Conservation (phyloP, 2,888 invertebrate genomes). For the Tenthredo distinguenda region DNA sequence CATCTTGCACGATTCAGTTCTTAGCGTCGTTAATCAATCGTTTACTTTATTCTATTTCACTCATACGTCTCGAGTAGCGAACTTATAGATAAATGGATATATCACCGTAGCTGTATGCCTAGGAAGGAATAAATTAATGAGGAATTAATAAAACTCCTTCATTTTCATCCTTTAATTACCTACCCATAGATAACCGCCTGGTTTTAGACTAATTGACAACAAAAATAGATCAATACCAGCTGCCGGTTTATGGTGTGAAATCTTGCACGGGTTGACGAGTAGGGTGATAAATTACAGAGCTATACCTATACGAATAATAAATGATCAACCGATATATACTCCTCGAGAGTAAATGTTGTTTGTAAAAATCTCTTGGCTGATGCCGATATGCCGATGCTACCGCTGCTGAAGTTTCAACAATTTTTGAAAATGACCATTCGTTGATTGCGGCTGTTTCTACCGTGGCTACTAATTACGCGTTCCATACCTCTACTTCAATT, state of each 20-base stretch:
- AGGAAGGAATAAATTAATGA: not conserved
- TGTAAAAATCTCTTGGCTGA: not conserved
- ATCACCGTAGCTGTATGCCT: not conserved
- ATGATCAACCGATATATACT: not conserved
- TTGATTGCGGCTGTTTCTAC: not conserved
- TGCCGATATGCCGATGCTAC: not conserved
- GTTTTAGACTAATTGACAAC: conserved; percentile 9
- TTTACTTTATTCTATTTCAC: conserved; percentile 22
- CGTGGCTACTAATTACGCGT: conserved; percentile 26
- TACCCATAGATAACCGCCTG: not conserved
- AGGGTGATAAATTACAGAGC: not conserved
- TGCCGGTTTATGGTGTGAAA: conserved; percentile 24
- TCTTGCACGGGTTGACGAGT: not conserved
- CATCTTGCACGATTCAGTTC: conserved; percentile 31
- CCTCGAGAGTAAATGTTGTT: not conserved
- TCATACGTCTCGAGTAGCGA: not conserved
- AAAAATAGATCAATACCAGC: conserved; percentile 10
- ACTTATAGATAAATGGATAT: not conserved
- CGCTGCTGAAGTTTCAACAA: not conserved
- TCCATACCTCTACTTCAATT: not conserved
- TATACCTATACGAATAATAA: conserved; percentile 23
- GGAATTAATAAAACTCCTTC: not conserved
- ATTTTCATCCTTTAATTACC: not conserved
- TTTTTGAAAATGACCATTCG: not conserved
- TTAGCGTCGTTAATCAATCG: conserved; percentile 34